phyloP scores from a whole-genome alignment of 2,888 invertebrate species.

The Apodemia zela region DNA sequence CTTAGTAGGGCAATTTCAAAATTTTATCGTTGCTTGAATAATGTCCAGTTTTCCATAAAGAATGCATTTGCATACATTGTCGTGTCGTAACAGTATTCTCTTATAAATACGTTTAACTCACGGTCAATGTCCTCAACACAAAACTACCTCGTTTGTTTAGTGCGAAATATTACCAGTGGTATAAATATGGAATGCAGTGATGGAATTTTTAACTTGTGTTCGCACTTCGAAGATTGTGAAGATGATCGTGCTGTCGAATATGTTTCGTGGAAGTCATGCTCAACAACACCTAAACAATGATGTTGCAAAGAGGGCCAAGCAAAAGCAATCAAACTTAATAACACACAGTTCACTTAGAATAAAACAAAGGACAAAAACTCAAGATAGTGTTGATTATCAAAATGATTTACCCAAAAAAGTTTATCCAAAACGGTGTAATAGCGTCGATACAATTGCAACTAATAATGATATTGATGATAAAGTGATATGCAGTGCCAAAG shows the following conservation, averaged over 20 bases:
- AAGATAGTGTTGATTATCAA: slow-evolving; percentile 45
- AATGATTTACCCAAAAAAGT: slow-evolving; percentile 42
- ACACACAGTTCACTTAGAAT: slow-evolving; percentile 59
- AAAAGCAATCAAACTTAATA: slow-evolving; percentile 44
- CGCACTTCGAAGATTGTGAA: slow-evolving; percentile 71
- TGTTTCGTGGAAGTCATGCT: slow-evolving; percentile 65
- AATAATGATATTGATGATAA: slow-evolving; percentile 63
- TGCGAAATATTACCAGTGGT: slow-evolving; percentile 45
- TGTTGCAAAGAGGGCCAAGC: slow-evolving; percentile 36
- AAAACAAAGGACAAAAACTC: slow-evolving; percentile 62
- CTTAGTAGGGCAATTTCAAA: slow-evolving; percentile 37
- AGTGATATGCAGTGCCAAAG: slow-evolving; percentile 79
- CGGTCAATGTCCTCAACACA: slow-evolving; percentile 41
- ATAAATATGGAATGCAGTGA: slow-evolving; percentile 75
- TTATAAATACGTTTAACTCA: background rate
- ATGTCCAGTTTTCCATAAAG: slow-evolving; percentile 57
- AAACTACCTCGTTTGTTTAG: slow-evolving; percentile 51
- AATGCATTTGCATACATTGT: slow-evolving; percentile 59
- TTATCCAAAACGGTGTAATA: slow-evolving; percentile 63
- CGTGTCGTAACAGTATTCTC: slow-evolving; percentile 39
- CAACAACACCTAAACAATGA: slow-evolving; percentile 51
- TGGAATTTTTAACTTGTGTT: slow-evolving; percentile 71
- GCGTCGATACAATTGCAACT: slow-evolving; percentile 63
- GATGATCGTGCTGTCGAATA: slow-evolving; percentile 75
- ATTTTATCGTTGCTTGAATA: slow-evolving; percentile 62